Conservation (phyloP, 2,113 vertebrate species). For the Aspidoscelis tigris region DNA sequence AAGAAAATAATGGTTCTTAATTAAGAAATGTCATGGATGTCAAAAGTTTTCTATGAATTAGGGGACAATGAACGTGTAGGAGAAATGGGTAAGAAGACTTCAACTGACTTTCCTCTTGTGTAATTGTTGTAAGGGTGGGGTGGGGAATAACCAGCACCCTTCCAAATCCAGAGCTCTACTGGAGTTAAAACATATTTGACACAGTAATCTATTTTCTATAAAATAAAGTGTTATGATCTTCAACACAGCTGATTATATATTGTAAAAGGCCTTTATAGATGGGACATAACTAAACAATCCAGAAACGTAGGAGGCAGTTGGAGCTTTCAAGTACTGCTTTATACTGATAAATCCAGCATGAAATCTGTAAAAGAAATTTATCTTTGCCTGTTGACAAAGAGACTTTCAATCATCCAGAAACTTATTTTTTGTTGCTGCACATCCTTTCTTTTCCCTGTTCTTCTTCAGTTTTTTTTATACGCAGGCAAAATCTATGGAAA, state of each 20-base stretch:
- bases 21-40: too few species aligned
- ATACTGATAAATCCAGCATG: background rate
- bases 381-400: slow-evolving; percentile 58
- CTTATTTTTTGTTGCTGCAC: slow-evolving; percentile 6
- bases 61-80: too few species aligned
- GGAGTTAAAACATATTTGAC: background rate
- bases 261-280: background rate
- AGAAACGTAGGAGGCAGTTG: background rate
- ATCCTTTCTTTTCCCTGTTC: slow-evolving; percentile 42
- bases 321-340: background rate
- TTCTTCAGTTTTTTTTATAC: slow-evolving; percentile 55
- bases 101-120: too few species aligned
- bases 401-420: slow-evolving; percentile 58
- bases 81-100: too few species aligned
- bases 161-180: too few species aligned
- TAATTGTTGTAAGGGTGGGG: too few species aligned
- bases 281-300: fast-evolving
- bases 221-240: fast-evolving
- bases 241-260: fast-evolving
- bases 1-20: too few species aligned
- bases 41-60: too few species aligned
- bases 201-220: background rate
- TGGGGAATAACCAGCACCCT: too few species aligned
- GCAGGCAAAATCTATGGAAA: slow-evolving; percentile 59
- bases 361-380: slow-evolving; percentile 14